Evolutionary conservation across 2,797 vertebrate species (phyloP), one percentile per base, ranked within the genome.

Genomic region (Serranus cabrilla): DNA sequence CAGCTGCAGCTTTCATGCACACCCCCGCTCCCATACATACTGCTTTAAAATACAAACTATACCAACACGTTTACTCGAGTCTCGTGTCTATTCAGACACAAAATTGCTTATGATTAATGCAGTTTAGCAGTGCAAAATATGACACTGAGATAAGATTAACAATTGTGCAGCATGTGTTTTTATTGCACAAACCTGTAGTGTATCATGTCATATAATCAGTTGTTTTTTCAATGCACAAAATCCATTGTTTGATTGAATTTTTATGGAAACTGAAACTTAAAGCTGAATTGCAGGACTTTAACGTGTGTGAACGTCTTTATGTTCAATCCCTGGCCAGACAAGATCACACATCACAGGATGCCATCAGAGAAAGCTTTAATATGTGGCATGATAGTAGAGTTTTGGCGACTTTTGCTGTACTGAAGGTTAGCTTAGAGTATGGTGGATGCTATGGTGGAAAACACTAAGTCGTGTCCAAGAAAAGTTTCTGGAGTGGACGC

Each of bases 1-100:
- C 18, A 73, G 25, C 59, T 67, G 11, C 56, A 65, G 59, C 55
- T 59, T 52, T 27, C 52, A 49, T 73, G 25, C 55, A 56, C 25
- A 21, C 4, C 16, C 23, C 12, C 13, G 39, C 55, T 23, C 11
- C 5, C 31, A 64, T 20, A 43, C 23, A 75, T 23, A n/a, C 52
- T 31, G 14, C 11, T 56, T 20, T 51, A 4, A 42, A 14, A 37
- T 31, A 34, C 31, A 40, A 25, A 45, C 27, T 6, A 47, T 39
- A 6, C 18, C 11, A 37, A n/a, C n/a, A 67, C 11, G 25, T 70
- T 54, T 16, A 57, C 23, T 20, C 47, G n/a, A n/a, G n/a, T 49
- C 20, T 51, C n/a, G 7, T 64, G n/a, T 55, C 18, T 69, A 1
- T 43, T 70, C 47, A 25, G 58, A 57, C n/a, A 47, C 10, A 47